Evolutionary conservation across 2,113 vertebrate species (phyloP).

Genomic region (Phalacrocorax aristotelis): DNA sequence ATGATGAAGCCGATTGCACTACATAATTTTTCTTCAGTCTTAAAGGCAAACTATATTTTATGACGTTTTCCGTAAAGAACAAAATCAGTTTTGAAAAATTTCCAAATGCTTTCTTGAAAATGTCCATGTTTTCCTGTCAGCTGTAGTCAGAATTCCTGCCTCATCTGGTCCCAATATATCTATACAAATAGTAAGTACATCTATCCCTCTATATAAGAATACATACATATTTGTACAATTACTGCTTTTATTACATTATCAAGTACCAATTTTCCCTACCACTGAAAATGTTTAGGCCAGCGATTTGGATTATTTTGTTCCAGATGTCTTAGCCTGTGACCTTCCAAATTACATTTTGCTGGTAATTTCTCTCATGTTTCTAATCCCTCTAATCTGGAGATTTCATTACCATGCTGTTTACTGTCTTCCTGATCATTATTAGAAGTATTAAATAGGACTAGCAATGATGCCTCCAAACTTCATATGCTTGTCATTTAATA

Average conservation of each 20-base stretch:
- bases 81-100: background rate
- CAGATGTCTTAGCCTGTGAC: background rate
- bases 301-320: background rate
- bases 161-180: background rate
- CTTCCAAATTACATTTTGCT: background rate
- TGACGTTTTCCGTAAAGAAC: background rate
- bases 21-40: background rate
- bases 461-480: background rate
- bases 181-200: background rate
- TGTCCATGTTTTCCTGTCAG: background rate
- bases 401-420: background rate
- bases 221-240: background rate
- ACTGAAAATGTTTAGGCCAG: background rate
- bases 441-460: background rate
- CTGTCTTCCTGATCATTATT: background rate
- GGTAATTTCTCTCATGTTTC: background rate
- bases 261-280: background rate
- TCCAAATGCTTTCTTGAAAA: background rate
- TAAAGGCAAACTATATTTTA: background rate
- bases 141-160: background rate
- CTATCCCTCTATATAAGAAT: background rate
- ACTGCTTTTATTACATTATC: background rate
- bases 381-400: background rate
- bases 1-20: background rate
- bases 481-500: background rate